Percentiles rank a stretch among this genome's conserved stretches.
phyloP scores from a whole-genome alignment of 2,113 vertebrate species.

The Hiodon alosoides region DNA sequence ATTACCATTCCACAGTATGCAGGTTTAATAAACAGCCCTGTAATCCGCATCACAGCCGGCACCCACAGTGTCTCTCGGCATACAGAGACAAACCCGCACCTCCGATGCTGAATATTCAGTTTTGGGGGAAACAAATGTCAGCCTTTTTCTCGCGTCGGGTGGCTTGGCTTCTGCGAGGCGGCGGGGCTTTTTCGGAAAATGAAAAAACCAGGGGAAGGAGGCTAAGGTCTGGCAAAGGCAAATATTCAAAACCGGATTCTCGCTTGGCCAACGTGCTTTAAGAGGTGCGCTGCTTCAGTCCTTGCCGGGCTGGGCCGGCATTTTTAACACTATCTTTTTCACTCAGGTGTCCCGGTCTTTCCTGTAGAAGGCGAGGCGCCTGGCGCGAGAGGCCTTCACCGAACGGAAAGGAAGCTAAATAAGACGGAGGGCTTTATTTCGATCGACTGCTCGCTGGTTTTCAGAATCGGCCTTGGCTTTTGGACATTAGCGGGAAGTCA shows the following conservation, averaged over 20 bases:
- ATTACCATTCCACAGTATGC: constrained; percentile 40
- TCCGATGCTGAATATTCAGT: constrained; percentile 33
- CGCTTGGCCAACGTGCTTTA: too few relatives aligned
- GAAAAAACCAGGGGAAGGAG: too few relatives aligned
- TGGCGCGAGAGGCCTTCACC: background rate
- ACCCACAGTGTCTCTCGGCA: constrained; percentile 16
- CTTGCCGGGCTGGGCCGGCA: too few relatives aligned
- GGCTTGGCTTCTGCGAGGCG: background rate
- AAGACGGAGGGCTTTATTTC: background rate
- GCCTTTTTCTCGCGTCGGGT: background rate
- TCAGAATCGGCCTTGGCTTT: background rate
- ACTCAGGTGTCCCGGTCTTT: too few relatives aligned
- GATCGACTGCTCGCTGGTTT: background rate
- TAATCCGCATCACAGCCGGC: constrained; percentile 30
- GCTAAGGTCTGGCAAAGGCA: too few relatives aligned
- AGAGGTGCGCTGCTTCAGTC: too few relatives aligned
- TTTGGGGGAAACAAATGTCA: constrained; percentile 11
- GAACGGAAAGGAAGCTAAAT: background rate
- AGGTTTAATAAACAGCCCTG: constrained; percentile 34
- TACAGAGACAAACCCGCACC: constrained; percentile 22
- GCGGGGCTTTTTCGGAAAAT: too few relatives aligned
- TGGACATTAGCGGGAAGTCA: background rate
- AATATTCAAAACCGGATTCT: too few relatives aligned
- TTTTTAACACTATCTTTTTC: too few relatives aligned
- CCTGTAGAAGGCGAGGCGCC: background rate